Percentiles rank a stretch among this genome's conserved stretches.
Evolutionary conservation across 2,888 invertebrate species (phyloP).

Genomic region (Eupithecia subumbrata): DNA sequence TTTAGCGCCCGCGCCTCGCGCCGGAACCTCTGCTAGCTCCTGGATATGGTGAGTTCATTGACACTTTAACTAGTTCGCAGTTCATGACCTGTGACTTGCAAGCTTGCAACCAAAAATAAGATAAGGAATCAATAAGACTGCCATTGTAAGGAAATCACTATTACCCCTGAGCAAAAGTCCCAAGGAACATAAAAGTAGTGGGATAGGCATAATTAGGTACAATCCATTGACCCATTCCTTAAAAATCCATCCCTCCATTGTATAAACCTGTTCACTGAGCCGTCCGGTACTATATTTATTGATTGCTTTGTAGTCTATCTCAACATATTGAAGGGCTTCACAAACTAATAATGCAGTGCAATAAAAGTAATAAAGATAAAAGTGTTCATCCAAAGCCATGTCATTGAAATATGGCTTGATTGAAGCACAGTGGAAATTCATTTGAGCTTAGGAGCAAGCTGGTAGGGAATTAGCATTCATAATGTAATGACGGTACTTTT

Average conservation of each 20-base stretch:
- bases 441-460: neutral
- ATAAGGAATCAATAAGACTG: neutral
- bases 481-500: neutral
- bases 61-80: neutral
- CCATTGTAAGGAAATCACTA: neutral
- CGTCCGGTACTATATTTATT: too few species aligned
- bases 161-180: neutral
- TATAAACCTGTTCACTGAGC: neutral
- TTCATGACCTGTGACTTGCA: constrained; percentile 1
- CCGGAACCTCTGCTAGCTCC: neutral
- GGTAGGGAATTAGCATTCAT: neutral
- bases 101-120: neutral
- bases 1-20: neutral
- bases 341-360: too few species aligned
- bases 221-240: neutral
- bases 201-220: neutral
- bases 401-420: neutral
- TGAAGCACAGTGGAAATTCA: neutral
- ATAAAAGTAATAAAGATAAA: neutral
- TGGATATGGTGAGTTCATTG: constrained; percentile 15
- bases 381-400: neutral
- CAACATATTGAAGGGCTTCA: neutral
- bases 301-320: neutral
- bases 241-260: neutral
- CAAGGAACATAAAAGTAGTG: neutral